Evolutionary conservation across 2,113 vertebrate species (phyloP).

Genomic region (Rhineura floridana): DNA sequence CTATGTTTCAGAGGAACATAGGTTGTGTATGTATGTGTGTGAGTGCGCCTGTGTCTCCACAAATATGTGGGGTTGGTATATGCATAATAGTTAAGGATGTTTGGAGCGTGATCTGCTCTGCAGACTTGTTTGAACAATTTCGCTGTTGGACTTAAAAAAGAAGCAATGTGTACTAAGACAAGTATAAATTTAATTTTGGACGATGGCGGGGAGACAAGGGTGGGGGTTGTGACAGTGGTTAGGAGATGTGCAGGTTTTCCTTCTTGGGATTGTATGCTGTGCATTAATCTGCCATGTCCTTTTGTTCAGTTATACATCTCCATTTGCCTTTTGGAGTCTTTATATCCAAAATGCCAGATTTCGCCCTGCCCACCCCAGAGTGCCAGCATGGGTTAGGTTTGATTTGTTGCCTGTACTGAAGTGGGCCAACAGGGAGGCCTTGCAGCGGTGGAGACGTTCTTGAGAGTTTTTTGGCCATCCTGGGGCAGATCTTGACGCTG

Average conservation of each 20-base stretch:
- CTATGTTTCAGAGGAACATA: background rate
- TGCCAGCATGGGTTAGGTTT: background rate
- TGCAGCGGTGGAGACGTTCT: background rate
- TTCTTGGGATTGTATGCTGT: background rate
- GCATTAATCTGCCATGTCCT: background rate
- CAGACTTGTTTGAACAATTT: too few species aligned
- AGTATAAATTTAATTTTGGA: background rate
- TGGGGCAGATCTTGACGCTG: background rate
- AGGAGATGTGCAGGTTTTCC: background rate
- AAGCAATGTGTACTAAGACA: background rate
- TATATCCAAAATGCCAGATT: background rate
- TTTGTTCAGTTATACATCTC: background rate
- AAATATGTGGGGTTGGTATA: background rate
- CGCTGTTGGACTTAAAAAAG: background rate
- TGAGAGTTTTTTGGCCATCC: background rate
- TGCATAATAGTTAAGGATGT: background rate
- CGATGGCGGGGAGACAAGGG: background rate
- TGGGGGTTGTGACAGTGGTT: background rate
- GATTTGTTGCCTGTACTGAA: background rate
- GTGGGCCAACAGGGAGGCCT: background rate
- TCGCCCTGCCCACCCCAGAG: background rate
- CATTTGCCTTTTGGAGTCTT: background rate
- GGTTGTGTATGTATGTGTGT: background rate
- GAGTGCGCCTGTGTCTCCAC: background rate
- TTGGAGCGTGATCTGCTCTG: too few species aligned